phyloP scores from a whole-genome alignment of 2,113 vertebrate species.

The Hystrix cristata region DNA sequence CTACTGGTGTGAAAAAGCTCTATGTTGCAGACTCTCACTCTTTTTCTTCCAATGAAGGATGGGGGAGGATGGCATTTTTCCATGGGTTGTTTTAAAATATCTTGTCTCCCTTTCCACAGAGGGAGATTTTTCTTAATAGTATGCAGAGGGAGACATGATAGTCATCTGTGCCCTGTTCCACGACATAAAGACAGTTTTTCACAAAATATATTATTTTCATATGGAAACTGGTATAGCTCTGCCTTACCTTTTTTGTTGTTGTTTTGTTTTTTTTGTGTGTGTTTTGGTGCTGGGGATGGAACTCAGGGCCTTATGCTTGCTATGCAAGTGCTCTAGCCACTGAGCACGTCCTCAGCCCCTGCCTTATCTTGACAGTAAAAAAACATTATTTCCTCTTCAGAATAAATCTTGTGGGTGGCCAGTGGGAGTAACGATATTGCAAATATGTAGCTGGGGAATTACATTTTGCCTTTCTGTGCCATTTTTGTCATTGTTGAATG shows the following conservation, averaged over 20 bases:
- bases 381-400: background rate
- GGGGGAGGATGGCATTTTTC: background rate
- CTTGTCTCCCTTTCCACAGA: background rate
- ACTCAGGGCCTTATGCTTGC: background rate
- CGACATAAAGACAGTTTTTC: background rate
- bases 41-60: background rate
- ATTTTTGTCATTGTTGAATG: background rate
- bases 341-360: no score
- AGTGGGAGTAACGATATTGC: background rate
- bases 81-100: background rate
- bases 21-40: background rate
- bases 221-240: background rate
- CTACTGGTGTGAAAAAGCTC: background rate
- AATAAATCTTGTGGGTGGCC: background rate
- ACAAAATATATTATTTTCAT: background rate
- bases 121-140: slow-evolving; percentile 13
- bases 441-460: background rate
- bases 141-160: background rate
- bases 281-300: no score
- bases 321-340: no score
- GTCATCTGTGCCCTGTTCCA: background rate
- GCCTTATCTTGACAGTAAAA: background rate
- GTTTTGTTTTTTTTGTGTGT: no score
- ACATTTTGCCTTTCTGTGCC: background rate
- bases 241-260: no score